phyloP scores from a whole-genome alignment of 2,888 invertebrate species.

The Amorpha juglandis region DNA sequence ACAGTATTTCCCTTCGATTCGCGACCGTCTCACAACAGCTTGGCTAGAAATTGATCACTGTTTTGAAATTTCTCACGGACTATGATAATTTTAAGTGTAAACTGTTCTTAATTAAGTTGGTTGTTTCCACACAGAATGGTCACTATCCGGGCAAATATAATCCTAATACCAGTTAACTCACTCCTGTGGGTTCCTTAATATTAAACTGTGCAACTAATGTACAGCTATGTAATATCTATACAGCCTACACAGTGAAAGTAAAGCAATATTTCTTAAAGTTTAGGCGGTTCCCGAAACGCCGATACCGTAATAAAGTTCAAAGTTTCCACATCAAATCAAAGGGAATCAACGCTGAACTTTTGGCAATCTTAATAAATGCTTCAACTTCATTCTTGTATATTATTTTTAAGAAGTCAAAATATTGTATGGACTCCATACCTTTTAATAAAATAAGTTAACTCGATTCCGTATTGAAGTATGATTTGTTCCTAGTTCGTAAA shows the following conservation, averaged over 20 bases:
- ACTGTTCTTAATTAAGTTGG: too few species aligned
- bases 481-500: too few species aligned
- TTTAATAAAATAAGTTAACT: neutral
- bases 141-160: too few species aligned
- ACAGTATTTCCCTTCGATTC: too few species aligned
- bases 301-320: constrained; percentile 18
- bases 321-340: constrained; percentile 25
- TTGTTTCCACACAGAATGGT: too few species aligned
- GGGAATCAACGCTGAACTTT: constrained; percentile 11
- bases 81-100: too few species aligned
- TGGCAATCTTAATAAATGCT: constrained; percentile 25
- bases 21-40: too few species aligned
- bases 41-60: too few species aligned
- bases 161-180: too few species aligned
- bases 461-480: neutral
- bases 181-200: too few species aligned
- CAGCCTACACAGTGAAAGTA: neutral
- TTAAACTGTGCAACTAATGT: too few species aligned
- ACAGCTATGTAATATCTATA: neutral
- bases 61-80: too few species aligned
- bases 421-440: neutral
- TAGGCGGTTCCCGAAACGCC: constrained; percentile 2
- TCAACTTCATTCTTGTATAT: neutral
- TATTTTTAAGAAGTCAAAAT: neutral
- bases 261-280: constrained; percentile 21